Evolutionary conservation across 2,888 invertebrate genomes (phyloP).

Genomic region (Lithophane leautieri): DNA sequence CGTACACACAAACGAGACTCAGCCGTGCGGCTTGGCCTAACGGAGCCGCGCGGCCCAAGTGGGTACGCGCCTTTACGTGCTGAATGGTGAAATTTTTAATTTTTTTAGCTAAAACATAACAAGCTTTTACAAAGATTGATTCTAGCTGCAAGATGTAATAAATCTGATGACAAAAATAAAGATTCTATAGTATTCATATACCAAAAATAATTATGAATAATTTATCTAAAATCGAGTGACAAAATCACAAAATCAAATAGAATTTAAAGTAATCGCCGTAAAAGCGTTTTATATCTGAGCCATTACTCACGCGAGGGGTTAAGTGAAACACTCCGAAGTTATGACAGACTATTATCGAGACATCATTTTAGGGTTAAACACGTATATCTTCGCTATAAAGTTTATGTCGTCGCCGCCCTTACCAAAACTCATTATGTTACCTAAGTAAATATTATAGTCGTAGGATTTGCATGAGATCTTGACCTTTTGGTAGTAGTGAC

Average conservation of each 20-base stretch:
- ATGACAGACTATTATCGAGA: slow-evolving; percentile 72
- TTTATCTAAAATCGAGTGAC: slow-evolving; percentile 24
- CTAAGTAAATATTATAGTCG: slow-evolving; percentile 50
- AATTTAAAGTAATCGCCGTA: slow-evolving; percentile 57
- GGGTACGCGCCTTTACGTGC: not conserved
- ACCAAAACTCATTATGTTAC: slow-evolving; percentile 56
- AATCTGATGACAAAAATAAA: not conserved
- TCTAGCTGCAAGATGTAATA: not conserved
- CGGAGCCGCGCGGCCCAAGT: too few relatives aligned
- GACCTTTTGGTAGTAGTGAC: slow-evolving; percentile 21
- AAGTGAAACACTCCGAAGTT: slow-evolving; percentile 68
- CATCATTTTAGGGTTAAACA: slow-evolving; percentile 72
- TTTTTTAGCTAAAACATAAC: not conserved
- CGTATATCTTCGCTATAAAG: slow-evolving; percentile 63
- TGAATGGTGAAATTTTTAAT: not conserved
- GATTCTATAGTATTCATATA: not conserved
- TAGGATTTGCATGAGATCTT: slow-evolving; percentile 28
- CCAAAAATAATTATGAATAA: slow-evolving; percentile 21
- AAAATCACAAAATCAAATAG: slow-evolving; percentile 51
- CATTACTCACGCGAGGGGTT: slow-evolving; percentile 64
- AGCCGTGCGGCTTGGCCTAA: too few relatives aligned
- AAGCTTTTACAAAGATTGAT: not conserved
- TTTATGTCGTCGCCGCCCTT: slow-evolving; percentile 53
- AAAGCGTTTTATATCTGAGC: slow-evolving; percentile 58
- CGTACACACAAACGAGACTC: too few relatives aligned